Evolutionary conservation across 1,140 invertebrate species (phyloP).

Genomic region (Heliconius nattereri): DNA sequence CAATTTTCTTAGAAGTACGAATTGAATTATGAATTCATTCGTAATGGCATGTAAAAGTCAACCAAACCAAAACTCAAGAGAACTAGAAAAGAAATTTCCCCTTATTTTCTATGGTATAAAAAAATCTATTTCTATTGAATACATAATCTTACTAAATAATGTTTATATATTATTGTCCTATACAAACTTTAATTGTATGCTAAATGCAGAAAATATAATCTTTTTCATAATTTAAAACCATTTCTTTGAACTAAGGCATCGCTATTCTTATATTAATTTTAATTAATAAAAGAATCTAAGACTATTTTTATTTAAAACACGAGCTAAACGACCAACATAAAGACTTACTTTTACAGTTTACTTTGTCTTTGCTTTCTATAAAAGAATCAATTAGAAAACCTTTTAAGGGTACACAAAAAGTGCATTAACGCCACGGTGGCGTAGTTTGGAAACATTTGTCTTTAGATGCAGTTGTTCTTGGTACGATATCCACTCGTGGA

Average conservation of each 20-base stretch:
- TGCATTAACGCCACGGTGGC: neutral
- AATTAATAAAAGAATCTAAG: neutral
- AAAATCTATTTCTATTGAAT: no score
- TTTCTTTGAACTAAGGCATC: neutral
- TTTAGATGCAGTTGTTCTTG: neutral
- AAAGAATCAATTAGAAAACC: slow-evolving; percentile 15
- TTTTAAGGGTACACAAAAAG: slow-evolving; percentile 9
- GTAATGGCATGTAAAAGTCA: no score
- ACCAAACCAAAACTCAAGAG: no score
- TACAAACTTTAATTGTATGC: no score
- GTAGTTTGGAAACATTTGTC: neutral
- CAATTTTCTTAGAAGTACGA: no score
- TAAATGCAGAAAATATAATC: no score
- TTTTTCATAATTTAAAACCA: neutral
- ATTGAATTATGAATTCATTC: no score
- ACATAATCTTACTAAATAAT: no score
- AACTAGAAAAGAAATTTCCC: no score
- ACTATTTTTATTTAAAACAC: slow-evolving; percentile 4
- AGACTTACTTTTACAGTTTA: slow-evolving; percentile 1
- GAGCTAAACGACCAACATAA: neutral
- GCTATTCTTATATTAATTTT: neutral
- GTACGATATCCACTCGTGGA: neutral
- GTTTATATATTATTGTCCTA: no score
- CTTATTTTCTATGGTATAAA: no score
- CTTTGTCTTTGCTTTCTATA: slow-evolving; percentile 6